Conservation (phyloP, 1,140 invertebrate species). For the Drosophila sturtevanti region DNA sequence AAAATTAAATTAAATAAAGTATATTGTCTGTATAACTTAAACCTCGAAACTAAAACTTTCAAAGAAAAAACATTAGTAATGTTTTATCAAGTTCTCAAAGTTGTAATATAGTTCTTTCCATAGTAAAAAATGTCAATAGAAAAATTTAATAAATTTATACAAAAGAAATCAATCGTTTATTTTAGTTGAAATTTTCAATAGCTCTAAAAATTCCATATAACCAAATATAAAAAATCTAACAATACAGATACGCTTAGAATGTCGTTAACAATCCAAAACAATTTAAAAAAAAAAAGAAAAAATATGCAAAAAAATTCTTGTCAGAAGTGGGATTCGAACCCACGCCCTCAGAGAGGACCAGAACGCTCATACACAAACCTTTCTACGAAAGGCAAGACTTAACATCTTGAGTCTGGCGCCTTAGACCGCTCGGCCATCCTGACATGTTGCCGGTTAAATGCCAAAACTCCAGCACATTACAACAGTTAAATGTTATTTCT, state of each 20-base stretch:
- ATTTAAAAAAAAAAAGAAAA: constrained; percentile 24
- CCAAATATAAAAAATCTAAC: neutral
- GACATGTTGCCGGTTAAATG: constrained; percentile 83
- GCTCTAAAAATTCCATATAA: neutral
- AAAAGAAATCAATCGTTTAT: no score
- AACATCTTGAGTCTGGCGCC: constrained; percentile 87
- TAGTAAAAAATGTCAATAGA: no score
- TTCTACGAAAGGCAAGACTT: constrained; percentile 60
- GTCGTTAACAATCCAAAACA: neutral
- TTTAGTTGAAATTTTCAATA: no score
- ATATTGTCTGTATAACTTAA: no score
- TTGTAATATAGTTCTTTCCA: no score
- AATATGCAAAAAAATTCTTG: constrained; percentile 84
- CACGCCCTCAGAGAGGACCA: constrained; percentile 93
- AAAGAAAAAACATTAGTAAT: no score
- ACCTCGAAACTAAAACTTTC: no score
- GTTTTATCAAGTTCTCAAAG: no score
- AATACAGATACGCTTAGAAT: neutral
- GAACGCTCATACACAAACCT: constrained; percentile 84
- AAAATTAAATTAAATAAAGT: no score
- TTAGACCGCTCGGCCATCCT: constrained; percentile 88
- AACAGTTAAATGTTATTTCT: neutral
- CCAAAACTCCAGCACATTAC: constrained; percentile 84
- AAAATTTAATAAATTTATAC: no score
- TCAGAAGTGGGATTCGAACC: constrained; percentile 95